phyloP scores from a whole-genome alignment of 2,113 vertebrate species.

The Carassius auratus region DNA sequence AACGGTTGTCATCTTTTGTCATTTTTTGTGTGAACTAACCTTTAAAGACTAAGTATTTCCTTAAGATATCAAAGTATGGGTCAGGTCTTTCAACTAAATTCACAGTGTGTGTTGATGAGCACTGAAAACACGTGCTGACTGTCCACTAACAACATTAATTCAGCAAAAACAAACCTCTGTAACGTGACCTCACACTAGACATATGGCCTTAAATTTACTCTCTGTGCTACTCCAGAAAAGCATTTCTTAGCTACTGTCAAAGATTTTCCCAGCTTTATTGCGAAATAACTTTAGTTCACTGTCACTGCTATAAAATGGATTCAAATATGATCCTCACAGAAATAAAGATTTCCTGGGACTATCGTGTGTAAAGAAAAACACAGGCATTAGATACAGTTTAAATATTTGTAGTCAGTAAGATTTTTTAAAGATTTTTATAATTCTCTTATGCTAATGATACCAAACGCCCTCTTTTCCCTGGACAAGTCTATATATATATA shows the following conservation, averaged over 20 bases:
- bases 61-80: neutral
- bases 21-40: no score
- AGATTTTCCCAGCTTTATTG: neutral
- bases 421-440: no score
- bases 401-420: no score
- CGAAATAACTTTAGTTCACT: neutral
- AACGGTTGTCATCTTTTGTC: no score
- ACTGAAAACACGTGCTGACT: constrained; percentile 1
- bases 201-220: neutral
- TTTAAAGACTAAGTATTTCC: neutral
- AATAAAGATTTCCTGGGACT: no score
- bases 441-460: no score
- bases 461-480: no score
- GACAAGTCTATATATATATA: no score
- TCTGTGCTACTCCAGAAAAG: neutral
- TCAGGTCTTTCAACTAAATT: neutral
- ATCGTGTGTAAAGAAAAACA: no score
- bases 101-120: constrained; percentile 10
- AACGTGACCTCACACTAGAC: neutral
- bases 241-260: neutral
- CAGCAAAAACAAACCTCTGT: neutral
- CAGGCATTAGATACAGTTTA: no score
- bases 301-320: no score
- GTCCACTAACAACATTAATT: constrained; percentile 16
- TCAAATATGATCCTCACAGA: no score